phyloP scores from a whole-genome alignment of 2,797 vertebrate species.

The Thalassophryne amazonica region DNA sequence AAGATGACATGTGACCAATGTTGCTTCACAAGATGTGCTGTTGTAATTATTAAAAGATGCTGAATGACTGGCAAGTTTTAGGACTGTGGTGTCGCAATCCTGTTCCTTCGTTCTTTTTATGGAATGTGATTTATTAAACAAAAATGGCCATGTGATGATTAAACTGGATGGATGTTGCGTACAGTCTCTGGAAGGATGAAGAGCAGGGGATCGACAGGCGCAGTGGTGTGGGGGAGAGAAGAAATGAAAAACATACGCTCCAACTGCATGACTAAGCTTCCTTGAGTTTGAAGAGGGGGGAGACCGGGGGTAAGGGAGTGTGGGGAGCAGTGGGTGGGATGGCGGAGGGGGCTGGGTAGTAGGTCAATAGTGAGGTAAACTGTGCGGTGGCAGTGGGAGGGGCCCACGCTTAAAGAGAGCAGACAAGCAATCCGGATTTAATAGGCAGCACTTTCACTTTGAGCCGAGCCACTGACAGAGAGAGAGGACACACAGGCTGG shows the following conservation, averaged over 20 bases:
- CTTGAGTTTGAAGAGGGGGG: conserved; percentile 40
- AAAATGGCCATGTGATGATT: conserved; percentile 40
- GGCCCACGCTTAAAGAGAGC: conserved; percentile 70
- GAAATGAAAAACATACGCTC: conserved; percentile 76
- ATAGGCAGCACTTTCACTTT: conserved; percentile 78
- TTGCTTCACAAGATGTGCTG: conserved; percentile 6
- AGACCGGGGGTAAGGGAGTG: conserved; percentile 50
- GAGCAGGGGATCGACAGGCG: conserved; percentile 37
- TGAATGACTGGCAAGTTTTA: conserved; percentile 57
- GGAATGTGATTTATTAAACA: conserved; percentile 29
- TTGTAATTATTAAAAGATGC: conserved; percentile 10
- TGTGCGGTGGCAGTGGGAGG: conserved; percentile 70
- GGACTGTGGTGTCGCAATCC: conserved; percentile 38
- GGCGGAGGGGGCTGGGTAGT: too few species aligned
- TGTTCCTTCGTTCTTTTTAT: conserved; percentile 1
- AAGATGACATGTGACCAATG: conserved; percentile 32
- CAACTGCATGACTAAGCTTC: conserved; percentile 74
- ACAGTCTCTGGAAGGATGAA: conserved; percentile 28
- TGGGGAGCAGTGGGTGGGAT: conserved; percentile 56
- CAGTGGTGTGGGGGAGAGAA: conserved; percentile 65
- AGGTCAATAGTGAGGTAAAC: conserved; percentile 74
- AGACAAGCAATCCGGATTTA: conserved; percentile 48
- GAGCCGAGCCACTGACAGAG: conserved; percentile 45
- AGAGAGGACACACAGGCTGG: conserved; percentile 51
- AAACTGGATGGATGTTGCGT: conserved; percentile 43